Conservation (phyloP, 1,140 invertebrate species). For the Polyergus mexicanus region DNA sequence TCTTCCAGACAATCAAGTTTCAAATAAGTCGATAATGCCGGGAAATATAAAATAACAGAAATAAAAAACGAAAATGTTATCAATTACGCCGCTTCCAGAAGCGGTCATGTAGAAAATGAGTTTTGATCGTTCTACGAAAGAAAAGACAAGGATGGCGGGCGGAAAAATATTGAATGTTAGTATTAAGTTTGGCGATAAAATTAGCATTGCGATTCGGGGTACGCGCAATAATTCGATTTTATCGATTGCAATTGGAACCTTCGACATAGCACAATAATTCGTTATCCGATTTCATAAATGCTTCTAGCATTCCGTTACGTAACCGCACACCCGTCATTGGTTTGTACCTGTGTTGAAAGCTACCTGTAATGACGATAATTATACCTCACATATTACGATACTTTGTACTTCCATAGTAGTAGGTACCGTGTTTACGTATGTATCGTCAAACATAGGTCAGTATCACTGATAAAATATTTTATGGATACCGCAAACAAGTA, state of each 20-base stretch:
- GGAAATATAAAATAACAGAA: slow-evolving; percentile 57
- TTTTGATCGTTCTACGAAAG: slow-evolving; percentile 34
- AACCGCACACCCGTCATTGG: slow-evolving; percentile 52
- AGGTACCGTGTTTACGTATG: not conserved
- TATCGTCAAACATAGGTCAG: not conserved
- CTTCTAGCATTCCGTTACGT: slow-evolving; percentile 53
- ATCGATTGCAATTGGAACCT: slow-evolving; percentile 65
- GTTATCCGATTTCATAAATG: slow-evolving; percentile 63
- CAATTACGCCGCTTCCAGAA: slow-evolving; percentile 64
- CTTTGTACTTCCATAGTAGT: slow-evolving; percentile 57
- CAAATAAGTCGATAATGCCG: slow-evolving; percentile 39
- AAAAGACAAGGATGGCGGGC: not conserved
- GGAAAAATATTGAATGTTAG: slow-evolving; percentile 5
- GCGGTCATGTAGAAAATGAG: slow-evolving; percentile 67
- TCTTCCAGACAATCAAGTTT: slow-evolving; percentile 65
- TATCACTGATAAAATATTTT: slow-evolving; percentile 47
- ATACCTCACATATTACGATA: slow-evolving; percentile 51
- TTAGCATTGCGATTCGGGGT: slow-evolving; percentile 66
- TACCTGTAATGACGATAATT: slow-evolving; percentile 64
- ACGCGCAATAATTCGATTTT: slow-evolving; percentile 72
- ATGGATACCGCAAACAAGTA: not conserved
- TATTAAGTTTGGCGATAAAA: slow-evolving; percentile 56
- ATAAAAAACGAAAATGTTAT: slow-evolving; percentile 70
- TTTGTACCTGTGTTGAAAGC: slow-evolving; percentile 46
- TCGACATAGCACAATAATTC: slow-evolving; percentile 56